Base-by-base conservation (phyloP, 1,140 invertebrate genomes). In the Temnothorax curvispinosus region DNA sequence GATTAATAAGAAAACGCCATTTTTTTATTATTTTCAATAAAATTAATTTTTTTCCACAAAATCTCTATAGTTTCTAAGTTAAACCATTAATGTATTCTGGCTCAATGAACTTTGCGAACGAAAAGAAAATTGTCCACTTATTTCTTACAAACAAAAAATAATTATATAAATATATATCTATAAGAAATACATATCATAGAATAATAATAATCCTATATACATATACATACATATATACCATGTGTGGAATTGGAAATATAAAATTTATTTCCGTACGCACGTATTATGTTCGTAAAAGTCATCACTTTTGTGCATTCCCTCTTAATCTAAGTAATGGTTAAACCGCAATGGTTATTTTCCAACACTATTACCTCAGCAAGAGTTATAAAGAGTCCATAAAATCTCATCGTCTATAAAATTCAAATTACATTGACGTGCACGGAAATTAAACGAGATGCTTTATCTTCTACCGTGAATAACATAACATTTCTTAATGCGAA, bases 321-420 rank as follows among this genome's bases (percentile, higher is more conserved):
- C 27, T 8, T 35, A 35, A 62, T 35, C 27, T 8, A 41, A 9
- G 8, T 65, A 62, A 21, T 62, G 13, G 32, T 62, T 15, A 65
- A 64, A 65, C 3, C 35, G n/a, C 38, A 65, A 65, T 41, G 18
- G 18, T 65, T 65, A 41, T 65, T 65, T 65, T 9, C 35, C 8
- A 41, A 3, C 6, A 65, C 62, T 65, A 65, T 41, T 65, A 2
- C 35, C 35, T 41, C 3, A 65, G 35, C 35, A 41, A 41, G 32
- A 5, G 35, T 65, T 65, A n/a, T 65, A 65, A 65, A 41, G 38
- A 38, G 35, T 65, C 18, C 35, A 65, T 65, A 72, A 74, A 74
- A 54, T 74, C 71, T 74, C 0, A 0, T 27, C 9, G 50, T 74
- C 32, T 74, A 74, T 74, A 54, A 56, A 56, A 74, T 35, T 74